A percentile compares a stretch with the other conserved stretches of the same genome.
Evolutionary conservation across 2,888 invertebrate species (phyloP).

Genomic region (Sepiola atlantica): DNA sequence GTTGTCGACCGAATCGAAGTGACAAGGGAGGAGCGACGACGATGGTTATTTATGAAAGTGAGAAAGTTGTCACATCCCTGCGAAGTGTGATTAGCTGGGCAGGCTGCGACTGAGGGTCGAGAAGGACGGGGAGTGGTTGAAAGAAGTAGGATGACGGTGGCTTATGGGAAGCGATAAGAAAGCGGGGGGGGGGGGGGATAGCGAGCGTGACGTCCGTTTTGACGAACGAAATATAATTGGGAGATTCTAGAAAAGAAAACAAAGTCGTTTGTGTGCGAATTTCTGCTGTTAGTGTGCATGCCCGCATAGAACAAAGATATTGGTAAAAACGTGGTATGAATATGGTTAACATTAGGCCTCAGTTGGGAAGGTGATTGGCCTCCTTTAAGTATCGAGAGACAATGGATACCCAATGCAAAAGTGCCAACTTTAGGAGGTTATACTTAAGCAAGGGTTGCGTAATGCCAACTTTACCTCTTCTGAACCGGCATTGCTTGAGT

Average conservation of each 20-base stretch:
- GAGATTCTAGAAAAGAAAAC: not conserved
- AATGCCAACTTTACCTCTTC: no score
- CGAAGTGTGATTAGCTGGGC: slow-evolving; percentile 23
- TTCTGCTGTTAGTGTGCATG: not conserved
- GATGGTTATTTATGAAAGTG: not conserved
- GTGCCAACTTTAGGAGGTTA: no score
- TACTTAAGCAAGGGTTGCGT: no score
- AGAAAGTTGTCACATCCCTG: not conserved
- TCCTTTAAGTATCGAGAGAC: no score
- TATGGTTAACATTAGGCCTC: not conserved
- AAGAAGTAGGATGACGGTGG: not conserved
- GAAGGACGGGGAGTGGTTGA: not conserved
- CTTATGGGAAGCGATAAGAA: not conserved
- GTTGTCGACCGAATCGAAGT: not conserved
- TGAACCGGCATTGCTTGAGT: no score
- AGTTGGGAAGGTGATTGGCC: not conserved
- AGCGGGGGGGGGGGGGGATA: not conserved
- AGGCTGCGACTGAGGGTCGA: not conserved
- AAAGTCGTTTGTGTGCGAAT: not conserved
- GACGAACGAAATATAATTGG: not conserved
- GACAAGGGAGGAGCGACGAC: slow-evolving; percentile 20
- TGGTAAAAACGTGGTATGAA: not conserved
- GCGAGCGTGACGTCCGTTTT: not conserved
- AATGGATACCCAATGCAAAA: no score
- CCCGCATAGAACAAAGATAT: not conserved